These are phyloP conservation scores for Vipera ursinii DNA, from an alignment of 2,797 vertebrate genomes.

Conservation along the genomic window DNA sequence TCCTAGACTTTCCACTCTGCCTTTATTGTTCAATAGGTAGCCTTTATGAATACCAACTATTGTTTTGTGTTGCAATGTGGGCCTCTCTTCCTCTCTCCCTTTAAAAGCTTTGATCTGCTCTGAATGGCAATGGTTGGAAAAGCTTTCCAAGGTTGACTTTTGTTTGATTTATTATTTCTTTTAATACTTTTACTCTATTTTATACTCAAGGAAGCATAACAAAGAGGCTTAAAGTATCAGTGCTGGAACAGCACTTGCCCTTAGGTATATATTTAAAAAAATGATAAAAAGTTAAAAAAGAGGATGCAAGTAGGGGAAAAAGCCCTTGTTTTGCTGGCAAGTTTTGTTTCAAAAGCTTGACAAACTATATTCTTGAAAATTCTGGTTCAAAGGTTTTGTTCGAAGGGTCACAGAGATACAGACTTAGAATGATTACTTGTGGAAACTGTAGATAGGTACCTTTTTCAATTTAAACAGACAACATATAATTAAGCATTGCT, in stretches of 20 bases:
- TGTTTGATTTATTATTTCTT: not conserved
- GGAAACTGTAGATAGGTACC: not conserved
- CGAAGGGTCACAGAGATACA: not conserved
- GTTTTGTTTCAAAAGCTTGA: not conserved
- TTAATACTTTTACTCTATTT: not conserved
- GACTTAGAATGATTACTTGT: not conserved
- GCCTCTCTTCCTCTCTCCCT: not conserved
- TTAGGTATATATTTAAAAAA: not conserved
- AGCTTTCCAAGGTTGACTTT: not conserved
- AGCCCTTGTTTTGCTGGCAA: not conserved
- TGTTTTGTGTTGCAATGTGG: not conserved
- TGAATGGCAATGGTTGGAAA: not conserved
- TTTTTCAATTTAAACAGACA: not conserved
- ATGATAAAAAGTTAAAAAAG: not conserved
- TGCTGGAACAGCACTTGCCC: not conserved
- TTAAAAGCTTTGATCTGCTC: not conserved
- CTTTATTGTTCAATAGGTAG: not conserved
- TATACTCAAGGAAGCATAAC: not conserved
- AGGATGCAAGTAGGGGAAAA: not conserved
- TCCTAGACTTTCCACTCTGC: not conserved
- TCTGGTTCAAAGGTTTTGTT: not conserved
- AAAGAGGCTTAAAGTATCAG: not conserved
- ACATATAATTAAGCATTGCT: not conserved
- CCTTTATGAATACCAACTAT: not conserved
- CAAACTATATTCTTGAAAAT: not conserved